Conservation (phyloP, 2,888 invertebrate species). For the Napeogenes sylphis region DNA sequence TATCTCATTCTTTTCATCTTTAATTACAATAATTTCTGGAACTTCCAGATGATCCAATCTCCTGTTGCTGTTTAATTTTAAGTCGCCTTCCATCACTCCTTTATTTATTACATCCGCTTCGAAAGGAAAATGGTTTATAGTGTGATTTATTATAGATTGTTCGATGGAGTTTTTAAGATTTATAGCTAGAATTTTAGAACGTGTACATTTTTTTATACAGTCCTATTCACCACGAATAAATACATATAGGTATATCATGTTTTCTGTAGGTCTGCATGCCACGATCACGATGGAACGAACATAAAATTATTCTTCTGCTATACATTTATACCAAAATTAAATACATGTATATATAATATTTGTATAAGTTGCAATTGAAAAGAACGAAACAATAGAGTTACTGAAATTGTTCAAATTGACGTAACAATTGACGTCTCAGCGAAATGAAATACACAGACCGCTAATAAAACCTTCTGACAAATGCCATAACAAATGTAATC, state of each 20-base stretch:
- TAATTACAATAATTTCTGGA: slow-evolving; percentile 12
- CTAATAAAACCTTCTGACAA: slow-evolving; percentile 14
- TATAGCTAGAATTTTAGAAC: not conserved
- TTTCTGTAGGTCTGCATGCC: too few relatives aligned
- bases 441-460: slow-evolving; percentile 3
- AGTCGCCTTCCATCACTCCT: slow-evolving; percentile 10
- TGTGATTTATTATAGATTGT: slow-evolving; percentile 11
- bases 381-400: not conserved
- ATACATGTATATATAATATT: not conserved
- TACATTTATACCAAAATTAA: too few relatives aligned
- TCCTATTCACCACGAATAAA: too few relatives aligned
- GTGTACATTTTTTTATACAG: not conserved
- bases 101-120: slow-evolving; percentile 9
- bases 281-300: not conserved
- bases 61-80: slow-evolving; percentile 13
- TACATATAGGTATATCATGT: too few relatives aligned
- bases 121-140: slow-evolving; percentile 1
- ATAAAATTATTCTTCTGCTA: not conserved
- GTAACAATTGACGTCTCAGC: slow-evolving; percentile 3
- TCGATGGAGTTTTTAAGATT: not conserved
- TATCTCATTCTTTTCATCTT: slow-evolving; percentile 8
- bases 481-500: slow-evolving; percentile 12
- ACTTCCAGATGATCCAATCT: slow-evolving; percentile 9
- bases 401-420: slow-evolving; percentile 4
- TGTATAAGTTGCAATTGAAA: not conserved